Evolutionary conservation across 1,140 invertebrate species (phyloP).

Genomic region (Drosophila biarmipes): DNA sequence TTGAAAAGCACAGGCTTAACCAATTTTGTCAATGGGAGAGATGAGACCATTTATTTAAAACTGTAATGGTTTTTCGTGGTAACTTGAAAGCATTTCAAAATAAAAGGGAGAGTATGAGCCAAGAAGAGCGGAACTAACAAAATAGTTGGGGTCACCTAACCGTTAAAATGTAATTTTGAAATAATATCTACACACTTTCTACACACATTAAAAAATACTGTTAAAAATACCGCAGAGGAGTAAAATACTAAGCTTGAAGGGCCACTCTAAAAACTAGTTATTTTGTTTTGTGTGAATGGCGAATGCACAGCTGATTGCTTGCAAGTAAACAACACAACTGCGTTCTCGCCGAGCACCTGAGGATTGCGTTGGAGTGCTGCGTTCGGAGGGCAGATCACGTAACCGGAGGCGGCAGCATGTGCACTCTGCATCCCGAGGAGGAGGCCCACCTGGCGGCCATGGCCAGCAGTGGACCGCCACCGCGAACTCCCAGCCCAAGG

Average conservation of each 20-base stretch:
- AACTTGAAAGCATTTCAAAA: too few relatives aligned
- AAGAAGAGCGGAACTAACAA: too few relatives aligned
- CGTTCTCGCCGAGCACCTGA: constrained; percentile 6
- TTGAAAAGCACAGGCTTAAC: not conserved
- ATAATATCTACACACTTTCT: too few relatives aligned
- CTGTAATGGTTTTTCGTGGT: too few relatives aligned
- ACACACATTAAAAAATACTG: not conserved
- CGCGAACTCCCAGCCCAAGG: constrained; percentile 27
- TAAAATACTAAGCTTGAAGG: not conserved
- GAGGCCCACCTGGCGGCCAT: constrained; percentile 65
- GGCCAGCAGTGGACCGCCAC: constrained; percentile 10
- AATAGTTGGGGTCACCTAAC: not conserved
- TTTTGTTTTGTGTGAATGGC: not conserved
- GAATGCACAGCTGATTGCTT: constrained; percentile 8
- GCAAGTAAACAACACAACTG: constrained; percentile 26
- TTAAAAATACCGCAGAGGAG: not conserved
- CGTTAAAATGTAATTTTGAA: too few relatives aligned
- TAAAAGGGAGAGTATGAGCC: too few relatives aligned
- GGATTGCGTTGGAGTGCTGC: constrained; percentile 5
- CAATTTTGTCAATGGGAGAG: too few relatives aligned
- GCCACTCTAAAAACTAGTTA: not conserved
- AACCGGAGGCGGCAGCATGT: constrained; percentile 53
- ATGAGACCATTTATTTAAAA: too few relatives aligned
- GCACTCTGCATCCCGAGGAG: constrained; percentile 64
- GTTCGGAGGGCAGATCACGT: constrained; percentile 34